A percentile compares a stretch with the other conserved stretches of the same genome.
Conservation (phyloP, 2,797 vertebrate genomes). For the Borostomias antarcticus region DNA sequence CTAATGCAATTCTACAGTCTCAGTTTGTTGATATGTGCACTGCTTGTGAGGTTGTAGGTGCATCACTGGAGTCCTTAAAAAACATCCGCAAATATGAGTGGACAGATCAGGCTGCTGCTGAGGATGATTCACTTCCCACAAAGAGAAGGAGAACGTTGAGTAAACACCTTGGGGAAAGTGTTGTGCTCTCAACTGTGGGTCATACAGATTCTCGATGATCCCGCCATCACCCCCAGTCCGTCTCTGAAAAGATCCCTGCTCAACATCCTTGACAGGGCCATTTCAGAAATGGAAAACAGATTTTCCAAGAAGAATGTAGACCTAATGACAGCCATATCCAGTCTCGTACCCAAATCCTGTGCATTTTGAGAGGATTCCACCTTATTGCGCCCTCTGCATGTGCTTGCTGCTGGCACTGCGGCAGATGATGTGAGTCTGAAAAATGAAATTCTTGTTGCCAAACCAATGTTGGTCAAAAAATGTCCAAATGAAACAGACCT, state of each 20-base stretch:
- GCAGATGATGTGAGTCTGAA: too few relatives aligned
- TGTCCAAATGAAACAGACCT: not conserved
- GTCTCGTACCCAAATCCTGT: too few relatives aligned
- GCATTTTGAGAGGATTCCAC: conserved; percentile 24
- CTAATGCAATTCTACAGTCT: conserved; percentile 29
- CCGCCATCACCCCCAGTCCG: not conserved
- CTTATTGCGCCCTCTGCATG: too few relatives aligned
- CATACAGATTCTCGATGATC: too few relatives aligned
- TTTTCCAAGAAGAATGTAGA: too few relatives aligned
- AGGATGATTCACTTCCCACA: conserved; percentile 7
- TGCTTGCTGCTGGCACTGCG: too few relatives aligned
- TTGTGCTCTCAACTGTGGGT: conserved; percentile 17
- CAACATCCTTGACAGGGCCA: too few relatives aligned
- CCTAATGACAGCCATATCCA: too few relatives aligned
- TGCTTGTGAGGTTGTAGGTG: conserved; percentile 20
- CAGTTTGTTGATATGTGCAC: conserved; percentile 19
- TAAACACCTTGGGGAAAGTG: conserved; percentile 22
- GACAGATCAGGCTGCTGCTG: not conserved
- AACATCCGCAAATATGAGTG: conserved; percentile 7
- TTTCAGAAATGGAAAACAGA: too few relatives aligned
- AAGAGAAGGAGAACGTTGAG: conserved; percentile 24
- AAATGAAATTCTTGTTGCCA: not conserved
- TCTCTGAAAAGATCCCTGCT: too few relatives aligned
- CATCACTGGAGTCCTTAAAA: conserved; percentile 32
- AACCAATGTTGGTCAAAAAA: not conserved